Base-by-base conservation (phyloP, 2,888 invertebrate species). In the Proisotoma minuta region DNA sequence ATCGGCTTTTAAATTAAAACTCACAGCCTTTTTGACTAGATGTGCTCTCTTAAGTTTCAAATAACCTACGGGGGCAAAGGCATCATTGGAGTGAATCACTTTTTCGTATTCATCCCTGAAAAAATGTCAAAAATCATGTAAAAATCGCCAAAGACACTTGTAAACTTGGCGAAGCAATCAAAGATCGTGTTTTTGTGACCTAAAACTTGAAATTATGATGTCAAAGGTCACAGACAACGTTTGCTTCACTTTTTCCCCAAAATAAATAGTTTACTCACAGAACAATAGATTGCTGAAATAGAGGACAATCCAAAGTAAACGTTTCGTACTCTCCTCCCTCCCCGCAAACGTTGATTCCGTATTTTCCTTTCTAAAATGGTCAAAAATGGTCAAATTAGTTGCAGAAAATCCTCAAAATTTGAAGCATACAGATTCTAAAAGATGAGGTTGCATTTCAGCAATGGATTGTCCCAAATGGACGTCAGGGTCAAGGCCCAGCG, bases 261-360 rank as follows among this genome's bases (percentile, higher is more conserved):
- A 57, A 26, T 57, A 4, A 20, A n/a, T 50, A 24, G 2, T 54
- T 49, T 75, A 86, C 91, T 87, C 81, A 94, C 93, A 96, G 84
- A 73, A 89, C 84, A 79, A 97, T 87, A 77, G 85, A 85, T 79
- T 91, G 91, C 77, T 85, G 87, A 81, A 96, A 98, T 66, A 99
- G 82, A 4, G 98, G 97, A 79, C 98, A 98, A 82, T 99, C 96
- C 66, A 97, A 81, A 5, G 96, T 96, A 78, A 99, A 91, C 28
- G 97, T 94, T 81, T 99, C 99, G 78, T 96, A 99, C 79, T 99
- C 99, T 57, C 99, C 99, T 51, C 99, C 99, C 81, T 99, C 99
- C 22, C 99, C 99, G 79, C 96, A 97, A 47, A 96, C 86, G 81
- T 95, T 93, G 69, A 95, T 82, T 57, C 94, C 95, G 79, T 91